phyloP scores from a whole-genome alignment of 2,113 vertebrate genomes.

The Phodopus roborovskii region DNA sequence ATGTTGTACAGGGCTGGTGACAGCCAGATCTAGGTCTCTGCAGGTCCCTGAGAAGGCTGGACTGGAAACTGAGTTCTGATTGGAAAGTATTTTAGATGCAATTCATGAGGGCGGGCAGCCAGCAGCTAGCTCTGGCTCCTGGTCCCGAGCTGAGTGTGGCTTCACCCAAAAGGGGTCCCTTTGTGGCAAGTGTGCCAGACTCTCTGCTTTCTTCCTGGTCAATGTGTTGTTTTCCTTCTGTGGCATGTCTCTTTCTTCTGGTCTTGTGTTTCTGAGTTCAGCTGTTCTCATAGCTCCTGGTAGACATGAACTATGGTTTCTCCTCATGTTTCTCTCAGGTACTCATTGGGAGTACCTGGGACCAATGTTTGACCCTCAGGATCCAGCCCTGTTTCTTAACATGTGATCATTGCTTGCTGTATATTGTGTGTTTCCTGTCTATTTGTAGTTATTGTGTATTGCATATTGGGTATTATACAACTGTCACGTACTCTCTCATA shows the following conservation, averaged over 20 bases:
- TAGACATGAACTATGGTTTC: neutral
- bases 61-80: neutral
- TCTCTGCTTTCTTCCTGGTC: neutral
- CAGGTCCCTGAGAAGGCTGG: rapidly evolving
- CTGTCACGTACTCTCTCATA: no score
- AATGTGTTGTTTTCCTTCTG: neutral
- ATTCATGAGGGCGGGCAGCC: neutral
- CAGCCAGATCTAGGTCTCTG: neutral
- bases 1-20: rapidly evolving
- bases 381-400: neutral
- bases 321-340: no score
- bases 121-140: neutral
- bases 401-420: neutral
- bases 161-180: rapidly evolving
- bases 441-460: neutral
- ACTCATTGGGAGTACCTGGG: neutral
- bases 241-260: neutral
- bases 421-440: neutral
- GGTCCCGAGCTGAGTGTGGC: neutral
- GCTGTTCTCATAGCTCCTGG: neutral
- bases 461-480: no score
- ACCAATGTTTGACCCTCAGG: neutral
- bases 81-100: neutral
- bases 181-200: rapidly evolving
- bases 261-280: neutral